Base-by-base conservation (phyloP, 2,113 vertebrate genomes). In the Myiozetetes cayanensis region DNA sequence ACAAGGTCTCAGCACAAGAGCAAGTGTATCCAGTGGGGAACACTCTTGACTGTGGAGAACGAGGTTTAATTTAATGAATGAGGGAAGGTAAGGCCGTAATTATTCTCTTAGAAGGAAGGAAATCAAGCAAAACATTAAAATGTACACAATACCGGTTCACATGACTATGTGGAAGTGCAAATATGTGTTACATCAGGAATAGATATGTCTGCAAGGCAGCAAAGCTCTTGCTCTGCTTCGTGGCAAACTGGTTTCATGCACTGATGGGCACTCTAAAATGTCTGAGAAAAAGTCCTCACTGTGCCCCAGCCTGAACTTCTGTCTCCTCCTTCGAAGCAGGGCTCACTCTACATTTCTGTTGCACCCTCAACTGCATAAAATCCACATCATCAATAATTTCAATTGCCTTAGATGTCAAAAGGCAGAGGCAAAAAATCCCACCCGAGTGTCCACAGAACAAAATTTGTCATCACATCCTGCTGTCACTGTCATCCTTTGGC, bases 1-100 rank as follows among this genome's bases (percentile, higher is more conserved):
- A 92, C 65, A 59, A 75, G 73, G 79, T 87, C 90, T 94, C 73
- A 90, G 90, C 73, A 50, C 37, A 78, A 68, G 61, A 93, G 39
- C 61, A 35, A 83, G 52, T 6, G 49, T 21, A 49, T 72, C 85
- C 84, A 39, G 58, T 6, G 37, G 90, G 53, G 61, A 92, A 65
- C 53, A 20, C 14, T 81, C 85, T 81, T 77, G 65, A 2, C 13
- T 81, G 55, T 39, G 56, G 62, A 90, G 88, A 90, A 58, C 9
- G 20, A 58, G 62, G 70, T 49, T 89, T 43, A 49, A 44, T 84
- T 85, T 68, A 87, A 89, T 72, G 74, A 96, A 93, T 66, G 86
- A 72, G 90, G 58, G 62, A 53, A 65, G 65, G 65, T 27, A 75
- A 33, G 18, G 55, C 44, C 14, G 0, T 90, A 87, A 94, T 89